Base-by-base conservation (phyloP, 2,888 invertebrate species). In the Watsonalla cultraria region DNA sequence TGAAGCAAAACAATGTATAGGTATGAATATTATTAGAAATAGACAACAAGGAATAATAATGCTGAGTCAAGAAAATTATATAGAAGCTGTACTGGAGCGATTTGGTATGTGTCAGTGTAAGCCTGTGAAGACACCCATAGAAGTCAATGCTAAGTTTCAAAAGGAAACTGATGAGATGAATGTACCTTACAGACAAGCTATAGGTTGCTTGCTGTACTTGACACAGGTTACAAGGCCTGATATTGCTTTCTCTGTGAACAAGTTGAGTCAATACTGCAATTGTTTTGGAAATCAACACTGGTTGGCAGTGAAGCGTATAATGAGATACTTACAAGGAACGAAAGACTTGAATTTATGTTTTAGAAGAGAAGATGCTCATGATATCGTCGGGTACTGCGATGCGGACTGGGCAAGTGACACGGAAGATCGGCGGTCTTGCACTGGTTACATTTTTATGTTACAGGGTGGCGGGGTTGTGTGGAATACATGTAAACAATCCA, bases 341-440 rank as follows among this genome's bases (percentile, higher is more conserved):
- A 59, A 52, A 9, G 39, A 61, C 15, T 34, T 56, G 0, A 61
- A 58, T 45, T 9, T 61, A 49, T 46, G 34, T 7, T 65, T 54
- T 54, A 33, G 7, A 14, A 57, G 47, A 56, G 56, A 60, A 7
- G 56, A 46, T 11, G 49, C 49, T 7, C 53, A 57, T 2, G 52
- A 49, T n/a, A 56, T 61, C 46, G 54, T 34, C 52, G 65, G 60
- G 4, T 64, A 61, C 53, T 64, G 63, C 52, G 59, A 71, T 61
- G 56, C 72, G 33, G 71, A 74, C 48, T 72, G 68, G 71, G 71
- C 65, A 0, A 58, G 48, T 14, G 51, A 59, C 15, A 6, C 33
- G 33, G 35, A 53, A 7, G 67, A 68, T 39, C 42, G 68, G 46
- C 53, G 61, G 46, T 68, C 68, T 0, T 66, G 64, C 51, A 65